Evolutionary conservation across 1,140 invertebrate genomes (phyloP), one percentile per base, ranked within the genome.

Genomic region (Drosophila punjabiensis): DNA sequence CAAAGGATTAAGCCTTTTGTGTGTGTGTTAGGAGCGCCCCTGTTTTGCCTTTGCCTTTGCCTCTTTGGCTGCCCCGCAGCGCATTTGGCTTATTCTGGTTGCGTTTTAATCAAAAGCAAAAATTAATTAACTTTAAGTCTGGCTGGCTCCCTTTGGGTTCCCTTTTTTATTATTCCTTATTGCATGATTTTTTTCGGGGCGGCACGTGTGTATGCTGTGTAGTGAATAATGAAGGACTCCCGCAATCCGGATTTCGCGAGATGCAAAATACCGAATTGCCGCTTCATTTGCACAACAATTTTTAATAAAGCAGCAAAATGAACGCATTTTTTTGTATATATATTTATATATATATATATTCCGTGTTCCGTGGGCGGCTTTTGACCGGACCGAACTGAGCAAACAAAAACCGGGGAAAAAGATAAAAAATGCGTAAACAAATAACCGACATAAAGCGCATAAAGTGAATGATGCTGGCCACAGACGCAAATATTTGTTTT

Each of bases 401-500:
- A 74, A 71, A 56, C 56, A 75, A 62, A 70, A 68, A 16, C 53
- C 32, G 64, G 39, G 52, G 18, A 18, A 18, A 33, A 41, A 70
- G 35, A 78, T 62, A 78, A 63, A 70, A 78, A 48, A 59, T 61
- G 64, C 48, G 70, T 60, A 71, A 55, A 77, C 59, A 64, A 80
- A 77, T 70, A 76, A 68, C 59, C 58, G 58, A 52, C 62, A 61
- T 52, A 68, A 79, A 74, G 70, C 63, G 47, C 55, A 74, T 74
- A 74, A 62, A 75, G 69, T 33, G 71, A 75, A 75, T 74, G 32
- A 64, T 61, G 85, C 61, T 84, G 67, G 68, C 84, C 73, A 70
- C 84, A 87, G 77, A 77, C 59, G 60, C 81, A 88, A 88, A 88
- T 85, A 89, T 88, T 88, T 88, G 65, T 85, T 89, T 89, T 81